These are phyloP conservation scores for Pterocles burchelli DNA, from an alignment of 2,113 vertebrate species.

Conservation along the genomic window DNA sequence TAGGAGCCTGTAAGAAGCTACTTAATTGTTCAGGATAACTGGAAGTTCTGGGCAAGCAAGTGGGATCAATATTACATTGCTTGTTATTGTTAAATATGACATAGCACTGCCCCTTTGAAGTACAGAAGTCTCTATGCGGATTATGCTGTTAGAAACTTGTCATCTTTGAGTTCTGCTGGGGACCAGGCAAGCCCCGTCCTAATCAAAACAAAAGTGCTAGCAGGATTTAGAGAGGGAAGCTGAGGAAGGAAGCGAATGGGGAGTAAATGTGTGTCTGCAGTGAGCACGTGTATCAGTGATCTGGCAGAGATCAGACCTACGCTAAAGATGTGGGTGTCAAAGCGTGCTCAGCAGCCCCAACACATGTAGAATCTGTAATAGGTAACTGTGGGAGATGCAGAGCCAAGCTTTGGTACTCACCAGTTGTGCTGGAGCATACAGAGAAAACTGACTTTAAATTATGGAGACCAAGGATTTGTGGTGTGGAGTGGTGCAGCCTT, in stretches of 20 bases:
- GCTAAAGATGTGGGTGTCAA: neutral
- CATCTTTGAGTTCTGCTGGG: neutral
- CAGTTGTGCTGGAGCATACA: neutral
- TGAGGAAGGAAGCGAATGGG: constrained; percentile 41
- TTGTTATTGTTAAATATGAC: neutral
- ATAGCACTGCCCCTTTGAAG: neutral
- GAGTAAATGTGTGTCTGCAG: neutral
- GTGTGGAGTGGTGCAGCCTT: neutral
- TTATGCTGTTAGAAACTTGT: neutral
- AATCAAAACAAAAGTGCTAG: constrained; percentile 44
- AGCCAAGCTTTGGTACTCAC: neutral
- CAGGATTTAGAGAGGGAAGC: constrained; percentile 55
- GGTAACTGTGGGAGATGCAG: neutral
- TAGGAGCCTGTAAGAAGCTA: neutral
- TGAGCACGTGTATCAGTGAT: neutral
- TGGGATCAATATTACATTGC: neutral
- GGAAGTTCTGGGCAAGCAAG: neutral
- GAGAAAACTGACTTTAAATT: neutral
- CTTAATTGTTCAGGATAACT: neutral
- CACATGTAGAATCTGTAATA: rapidly evolving
- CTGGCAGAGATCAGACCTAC: neutral
- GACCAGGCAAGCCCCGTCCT: neutral
- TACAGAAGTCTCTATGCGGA: neutral
- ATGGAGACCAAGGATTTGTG: neutral
- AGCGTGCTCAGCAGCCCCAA: neutral